Evolutionary conservation across 2,113 vertebrate species (phyloP), one percentile per base, ranked within the genome.

Genomic region (Neomonachus schauinslandi): DNA sequence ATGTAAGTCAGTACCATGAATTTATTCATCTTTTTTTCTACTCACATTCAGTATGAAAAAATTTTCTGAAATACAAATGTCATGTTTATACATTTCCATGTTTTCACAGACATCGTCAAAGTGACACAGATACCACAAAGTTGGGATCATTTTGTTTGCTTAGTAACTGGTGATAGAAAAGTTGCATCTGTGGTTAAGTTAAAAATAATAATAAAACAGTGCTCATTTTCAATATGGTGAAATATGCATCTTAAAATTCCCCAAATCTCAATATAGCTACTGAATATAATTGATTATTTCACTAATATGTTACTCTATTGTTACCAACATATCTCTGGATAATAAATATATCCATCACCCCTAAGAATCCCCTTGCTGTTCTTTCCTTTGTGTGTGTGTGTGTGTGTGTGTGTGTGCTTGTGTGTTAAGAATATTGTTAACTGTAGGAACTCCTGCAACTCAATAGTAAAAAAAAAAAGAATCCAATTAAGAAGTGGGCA

Each of bases 1-100:
- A 49, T 89, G 12, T 63, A 89, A 39, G 42, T 81, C 80, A 71
- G 59, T 57, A 8, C 6, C 63, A 8, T 26, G 11, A 76, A 85
- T 92, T 59, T 94, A 94, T 92, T 90, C 51, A 86, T 86, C 21
- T 91, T 4, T 71, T 85, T 90, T 85, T 94, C 31, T 90, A 87
- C 80, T 98, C 26, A 85, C 19, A 94, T 80, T 81, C n/a, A 92
- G 1, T 51, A 22, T 76, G 22, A 92, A 95, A 97, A 76, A n/a
- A 7, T 24, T 79, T 91, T 61, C 26, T 89, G 11, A 88, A 82
- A 63, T 67, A 84, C 33, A 84, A 91, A 95, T 49, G 31, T 67
- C 19, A 61, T 80, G 26, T 85, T 91, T 81, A 88, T 91, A 69
- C 57, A 88, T 71, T 49, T 93, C 21, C 14, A 76, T 57, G 59